phyloP scores from a whole-genome alignment of 2,113 vertebrate species.

The Otis tarda region DNA sequence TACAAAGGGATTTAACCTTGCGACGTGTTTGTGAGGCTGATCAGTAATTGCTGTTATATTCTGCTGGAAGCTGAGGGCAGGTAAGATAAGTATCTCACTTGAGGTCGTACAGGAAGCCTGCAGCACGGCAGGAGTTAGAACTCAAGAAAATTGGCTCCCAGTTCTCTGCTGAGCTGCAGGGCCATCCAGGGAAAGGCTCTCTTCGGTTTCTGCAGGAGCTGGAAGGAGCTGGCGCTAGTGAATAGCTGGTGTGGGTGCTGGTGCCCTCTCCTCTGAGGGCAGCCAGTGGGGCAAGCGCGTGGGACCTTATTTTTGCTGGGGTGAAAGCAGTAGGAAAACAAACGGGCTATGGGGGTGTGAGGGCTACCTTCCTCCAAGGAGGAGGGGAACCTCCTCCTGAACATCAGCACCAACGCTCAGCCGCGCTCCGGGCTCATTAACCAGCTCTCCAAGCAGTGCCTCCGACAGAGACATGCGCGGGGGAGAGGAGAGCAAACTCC shows the following conservation, averaged over 20 bases:
- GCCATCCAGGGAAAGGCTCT: neutral
- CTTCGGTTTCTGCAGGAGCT: neutral
- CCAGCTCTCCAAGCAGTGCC: neutral
- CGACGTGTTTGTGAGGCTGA: neutral
- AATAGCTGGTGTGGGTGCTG: neutral
- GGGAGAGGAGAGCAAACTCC: neutral
- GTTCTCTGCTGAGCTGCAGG: neutral
- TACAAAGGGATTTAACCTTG: conserved; percentile 3
- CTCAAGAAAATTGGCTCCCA: neutral
- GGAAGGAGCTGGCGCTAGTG: neutral
- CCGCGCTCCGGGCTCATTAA: neutral
- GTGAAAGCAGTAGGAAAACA: neutral
- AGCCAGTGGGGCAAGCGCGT: neutral
- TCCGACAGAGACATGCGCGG: neutral
- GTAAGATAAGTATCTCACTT: neutral
- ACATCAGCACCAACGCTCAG: neutral
- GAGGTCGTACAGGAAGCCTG: neutral
- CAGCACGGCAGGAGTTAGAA: neutral
- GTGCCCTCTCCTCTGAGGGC: neutral
- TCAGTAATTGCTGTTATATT: neutral
- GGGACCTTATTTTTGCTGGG: neutral
- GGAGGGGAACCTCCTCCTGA: neutral
- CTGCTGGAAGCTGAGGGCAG: neutral
- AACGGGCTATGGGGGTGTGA: neutral
- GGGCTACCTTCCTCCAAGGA: neutral